phyloP scores from a whole-genome alignment of 2,888 invertebrate species.

The Cepaea hortensis region DNA sequence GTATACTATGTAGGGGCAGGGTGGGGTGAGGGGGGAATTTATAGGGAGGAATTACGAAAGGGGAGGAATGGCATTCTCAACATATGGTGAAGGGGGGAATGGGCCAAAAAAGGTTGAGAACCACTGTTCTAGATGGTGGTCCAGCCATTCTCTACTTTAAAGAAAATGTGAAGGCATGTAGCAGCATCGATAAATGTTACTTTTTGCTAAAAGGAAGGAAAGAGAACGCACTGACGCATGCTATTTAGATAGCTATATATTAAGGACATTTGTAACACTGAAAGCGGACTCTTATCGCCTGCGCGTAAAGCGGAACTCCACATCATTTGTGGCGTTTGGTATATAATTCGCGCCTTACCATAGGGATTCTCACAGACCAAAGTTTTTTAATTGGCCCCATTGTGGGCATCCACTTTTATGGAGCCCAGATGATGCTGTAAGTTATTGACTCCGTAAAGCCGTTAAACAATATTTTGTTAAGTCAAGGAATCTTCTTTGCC shows the following conservation, averaged over 20 bases:
- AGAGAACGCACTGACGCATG: background rate
- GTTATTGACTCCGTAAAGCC: background rate
- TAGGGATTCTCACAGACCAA: background rate
- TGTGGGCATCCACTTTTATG: background rate
- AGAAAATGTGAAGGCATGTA: no score
- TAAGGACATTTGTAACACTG: background rate
- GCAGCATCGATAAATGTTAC: no score
- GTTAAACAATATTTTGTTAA: background rate
- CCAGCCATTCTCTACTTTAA: no score
- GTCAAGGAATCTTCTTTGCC: no score
- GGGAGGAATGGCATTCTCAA: no score
- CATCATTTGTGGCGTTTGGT: background rate
- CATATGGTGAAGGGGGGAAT: no score
- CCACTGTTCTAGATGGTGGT: no score
- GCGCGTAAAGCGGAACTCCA: background rate
- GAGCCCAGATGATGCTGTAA: background rate
- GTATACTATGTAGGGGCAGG: no score
- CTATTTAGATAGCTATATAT: background rate
- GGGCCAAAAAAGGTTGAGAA: no score
- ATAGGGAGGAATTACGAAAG: no score
- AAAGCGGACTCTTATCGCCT: background rate
- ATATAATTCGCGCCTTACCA: background rate
- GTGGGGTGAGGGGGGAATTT: no score
- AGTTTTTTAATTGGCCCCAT: slow-evolving; percentile 1
- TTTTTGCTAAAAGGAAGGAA: no score